These are phyloP conservation scores for Okamejei kenojei DNA, from an alignment of 2,797 vertebrate genomes.

Conservation along the genomic window DNA sequence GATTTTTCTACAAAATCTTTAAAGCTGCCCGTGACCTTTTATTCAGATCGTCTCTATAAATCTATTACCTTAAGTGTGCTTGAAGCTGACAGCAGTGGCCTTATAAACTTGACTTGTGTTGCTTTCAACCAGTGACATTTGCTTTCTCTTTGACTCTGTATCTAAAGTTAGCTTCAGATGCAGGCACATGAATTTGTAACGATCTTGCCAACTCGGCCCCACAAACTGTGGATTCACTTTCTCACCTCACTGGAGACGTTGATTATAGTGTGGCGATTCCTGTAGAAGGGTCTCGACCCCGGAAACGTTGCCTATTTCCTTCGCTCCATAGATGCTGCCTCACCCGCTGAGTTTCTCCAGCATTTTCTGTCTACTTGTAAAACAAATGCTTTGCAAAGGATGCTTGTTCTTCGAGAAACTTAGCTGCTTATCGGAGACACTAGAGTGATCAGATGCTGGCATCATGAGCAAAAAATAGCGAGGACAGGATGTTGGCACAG, in stretches of 20 bases:
- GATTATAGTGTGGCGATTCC: not conserved
- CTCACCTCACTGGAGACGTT: not conserved
- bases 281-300: too few relatives aligned
- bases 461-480: too few relatives aligned
- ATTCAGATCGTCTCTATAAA: not conserved
- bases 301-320: too few relatives aligned
- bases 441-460: not conserved
- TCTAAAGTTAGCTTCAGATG: not conserved
- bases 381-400: not conserved
- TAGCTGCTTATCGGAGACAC: too few relatives aligned
- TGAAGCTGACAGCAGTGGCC: constrained; percentile 17
- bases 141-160: not conserved
- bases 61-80: not conserved
- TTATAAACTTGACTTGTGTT: not conserved
- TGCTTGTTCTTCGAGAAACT: not conserved
- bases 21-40: constrained; percentile 45
- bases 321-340: too few relatives aligned
- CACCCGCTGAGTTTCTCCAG: too few relatives aligned
- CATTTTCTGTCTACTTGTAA: too few relatives aligned
- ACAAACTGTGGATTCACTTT: constrained; percentile 2
- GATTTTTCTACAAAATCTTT: constrained; percentile 45
- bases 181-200: not conserved
- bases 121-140: constrained; percentile 14
- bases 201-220: not conserved
- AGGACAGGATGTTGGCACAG: too few relatives aligned